phyloP scores from a whole-genome alignment of 2,888 invertebrate species.

The Nudaria mundana region DNA sequence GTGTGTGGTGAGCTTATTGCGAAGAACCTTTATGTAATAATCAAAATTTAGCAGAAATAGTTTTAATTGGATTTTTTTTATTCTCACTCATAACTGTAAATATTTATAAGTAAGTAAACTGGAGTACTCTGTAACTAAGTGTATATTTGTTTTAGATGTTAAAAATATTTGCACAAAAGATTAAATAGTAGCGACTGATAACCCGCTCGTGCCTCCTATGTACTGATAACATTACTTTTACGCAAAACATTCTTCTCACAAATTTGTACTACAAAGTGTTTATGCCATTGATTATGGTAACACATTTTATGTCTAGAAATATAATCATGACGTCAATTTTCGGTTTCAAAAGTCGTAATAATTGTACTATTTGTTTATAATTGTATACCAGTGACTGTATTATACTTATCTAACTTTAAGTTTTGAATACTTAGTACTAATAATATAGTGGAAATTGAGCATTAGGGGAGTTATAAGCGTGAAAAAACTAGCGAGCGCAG shows the following conservation, averaged over 20 bases:
- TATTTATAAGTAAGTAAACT: too few relatives aligned
- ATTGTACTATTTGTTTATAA: too few relatives aligned
- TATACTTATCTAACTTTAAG: too few relatives aligned
- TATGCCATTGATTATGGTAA: constrained; percentile 31
- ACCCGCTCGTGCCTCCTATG: constrained; percentile 60
- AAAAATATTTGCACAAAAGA: constrained; percentile 59
- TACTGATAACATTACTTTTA: too few relatives aligned
- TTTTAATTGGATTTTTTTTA: too few relatives aligned
- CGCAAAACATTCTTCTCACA: constrained; percentile 51
- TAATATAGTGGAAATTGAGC: constrained; percentile 1
- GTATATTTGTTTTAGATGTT: constrained; percentile 31
- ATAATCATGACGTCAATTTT: constrained; percentile 15
- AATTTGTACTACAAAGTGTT: constrained; percentile 31
- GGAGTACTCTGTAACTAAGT: constrained; percentile 4
- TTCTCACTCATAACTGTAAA: too few relatives aligned
- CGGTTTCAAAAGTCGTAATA: constrained; percentile 12
- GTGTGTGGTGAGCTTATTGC: too few relatives aligned
- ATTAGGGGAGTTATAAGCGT: constrained; percentile 33
- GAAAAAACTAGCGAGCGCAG: constrained; percentile 53
- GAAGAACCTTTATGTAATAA: too few relatives aligned
- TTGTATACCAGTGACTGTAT: too few relatives aligned
- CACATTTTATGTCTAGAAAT: constrained; percentile 15
- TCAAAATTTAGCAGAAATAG: too few relatives aligned
- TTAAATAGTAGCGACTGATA: constrained; percentile 58
- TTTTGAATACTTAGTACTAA: too few relatives aligned